Evolutionary conservation across 2,113 vertebrate species (phyloP), one percentile per base, ranked within the genome.

Genomic region (Ptychochromis oligacanthus): DNA sequence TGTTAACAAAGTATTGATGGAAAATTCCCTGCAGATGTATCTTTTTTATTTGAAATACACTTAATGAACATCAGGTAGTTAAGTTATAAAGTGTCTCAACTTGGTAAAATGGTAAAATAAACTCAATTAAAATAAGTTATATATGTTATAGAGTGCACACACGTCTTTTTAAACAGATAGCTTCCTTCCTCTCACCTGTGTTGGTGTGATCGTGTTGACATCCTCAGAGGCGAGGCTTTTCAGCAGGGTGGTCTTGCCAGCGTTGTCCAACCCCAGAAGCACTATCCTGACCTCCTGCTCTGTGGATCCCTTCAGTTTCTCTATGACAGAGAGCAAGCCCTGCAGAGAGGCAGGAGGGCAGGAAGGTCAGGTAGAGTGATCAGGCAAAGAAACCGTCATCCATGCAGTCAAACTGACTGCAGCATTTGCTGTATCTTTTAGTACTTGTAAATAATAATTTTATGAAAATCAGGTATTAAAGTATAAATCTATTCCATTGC

Each of bases 241-340:
- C 85, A 97, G 92, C 84, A 97, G 93, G 0, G 97, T 98, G 57
- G 97, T 98, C 91, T 98, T 98, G 15, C 97, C 96, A 0, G 97
- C 97, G 0, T 97, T 98, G 88, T 97, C 97, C 93, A 97, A 89
- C 26, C 97, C 97, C 83, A 98, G 93, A 59, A 98, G 95, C 40
- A 97, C 93, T 10, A 98, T 97, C 86, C 96, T 94, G 86, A 97
- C 94, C 92, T 97, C 96, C 89, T 95, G 94, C 88, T 97, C 96
- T 0, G 93, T 91, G 7, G 95, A 91, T 6, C 96, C 96, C 80
- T 96, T 97, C 85, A 97, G 94, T 80, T 92, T 97, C 95, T 97
- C 94, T 88, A 97, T 96, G 89, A 97, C 93, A 1, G 97, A 97
- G 90, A 97, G 96, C 90, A 98, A 96, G 93, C 97, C 97, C 97